Conservation (phyloP, 2,888 invertebrate species). For the Hipparchia sbordonii region DNA sequence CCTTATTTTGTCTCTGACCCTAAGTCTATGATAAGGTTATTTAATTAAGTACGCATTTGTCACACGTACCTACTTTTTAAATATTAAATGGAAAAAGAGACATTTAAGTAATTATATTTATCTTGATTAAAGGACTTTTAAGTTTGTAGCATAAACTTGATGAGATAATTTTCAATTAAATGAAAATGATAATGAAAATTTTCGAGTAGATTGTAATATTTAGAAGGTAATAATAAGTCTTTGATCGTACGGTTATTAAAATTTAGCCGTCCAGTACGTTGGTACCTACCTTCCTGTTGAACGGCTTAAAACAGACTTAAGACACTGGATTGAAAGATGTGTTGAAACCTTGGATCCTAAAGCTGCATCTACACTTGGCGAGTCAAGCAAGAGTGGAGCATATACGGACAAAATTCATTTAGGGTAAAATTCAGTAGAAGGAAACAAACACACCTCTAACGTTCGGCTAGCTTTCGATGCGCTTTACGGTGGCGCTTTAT, state of each 20-base stretch:
- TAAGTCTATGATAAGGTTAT: slow-evolving; percentile 2
- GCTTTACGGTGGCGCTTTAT: no score
- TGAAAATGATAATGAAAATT: slow-evolving; percentile 39
- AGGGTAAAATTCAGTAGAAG: no score
- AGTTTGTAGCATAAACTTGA: slow-evolving; percentile 33
- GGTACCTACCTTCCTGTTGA: neutral
- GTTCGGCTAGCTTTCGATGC: no score
- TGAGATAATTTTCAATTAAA: slow-evolving; percentile 44
- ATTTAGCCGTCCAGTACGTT: slow-evolving; percentile 40
- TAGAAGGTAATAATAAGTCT: slow-evolving; percentile 38
- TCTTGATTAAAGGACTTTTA: neutral
- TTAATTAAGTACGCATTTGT: slow-evolving; percentile 24
- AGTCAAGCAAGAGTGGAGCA: no score
- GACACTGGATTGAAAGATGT: no score
- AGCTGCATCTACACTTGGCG: no score
- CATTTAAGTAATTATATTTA: slow-evolving; percentile 8
- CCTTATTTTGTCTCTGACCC: neutral
- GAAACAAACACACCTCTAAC: no score
- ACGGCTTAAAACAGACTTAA: slow-evolving; percentile 10
- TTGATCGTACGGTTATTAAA: slow-evolving; percentile 52
- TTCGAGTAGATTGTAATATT: slow-evolving; percentile 32
- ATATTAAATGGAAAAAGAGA: neutral
- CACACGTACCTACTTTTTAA: neutral
- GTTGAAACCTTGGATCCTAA: no score
- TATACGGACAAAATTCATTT: no score